Evolutionary conservation across 35 echinoderm and acorn worm species (phyloP).

Genomic region (Stichopus chloronotus): DNA sequence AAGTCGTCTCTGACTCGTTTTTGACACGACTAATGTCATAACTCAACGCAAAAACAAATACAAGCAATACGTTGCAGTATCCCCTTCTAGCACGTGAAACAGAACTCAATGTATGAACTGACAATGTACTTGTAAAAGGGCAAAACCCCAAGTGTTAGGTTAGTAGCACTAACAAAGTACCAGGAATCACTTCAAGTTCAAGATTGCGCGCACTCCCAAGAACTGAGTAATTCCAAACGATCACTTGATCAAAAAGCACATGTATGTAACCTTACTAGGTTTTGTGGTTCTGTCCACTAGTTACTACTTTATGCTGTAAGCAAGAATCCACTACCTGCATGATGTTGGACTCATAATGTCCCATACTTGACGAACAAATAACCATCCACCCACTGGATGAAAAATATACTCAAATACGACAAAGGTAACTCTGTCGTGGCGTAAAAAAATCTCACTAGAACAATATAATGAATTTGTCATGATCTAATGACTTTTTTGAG

Average conservation of each 20-base stretch:
- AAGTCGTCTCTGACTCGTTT: background rate
- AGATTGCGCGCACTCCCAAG: conserved; percentile 12
- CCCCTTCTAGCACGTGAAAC: background rate
- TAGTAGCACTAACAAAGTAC: conserved; percentile 31
- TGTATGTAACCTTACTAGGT: background rate
- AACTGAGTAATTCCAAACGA: background rate
- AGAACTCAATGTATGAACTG: background rate
- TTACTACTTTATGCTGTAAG: background rate
- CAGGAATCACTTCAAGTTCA: background rate
- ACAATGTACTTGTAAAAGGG: background rate
- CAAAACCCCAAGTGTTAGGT: conserved; percentile 6
- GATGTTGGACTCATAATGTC: conserved; percentile 13
- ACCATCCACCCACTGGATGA: background rate
- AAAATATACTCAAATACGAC: no score
- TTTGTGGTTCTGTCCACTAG: background rate
- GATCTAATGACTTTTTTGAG: no score
- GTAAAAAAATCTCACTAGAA: no score
- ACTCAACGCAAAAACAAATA: background rate
- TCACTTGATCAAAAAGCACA: conserved; percentile 33
- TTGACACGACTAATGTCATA: background rate
- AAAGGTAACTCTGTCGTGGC: no score
- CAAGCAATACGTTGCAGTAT: background rate
- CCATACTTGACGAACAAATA: background rate
- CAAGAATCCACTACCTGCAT: background rate
- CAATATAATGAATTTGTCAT: no score